These are phyloP conservation scores for Prunella fulvescens DNA, from an alignment of 2,113 vertebrate species.

Conservation along the genomic window DNA sequence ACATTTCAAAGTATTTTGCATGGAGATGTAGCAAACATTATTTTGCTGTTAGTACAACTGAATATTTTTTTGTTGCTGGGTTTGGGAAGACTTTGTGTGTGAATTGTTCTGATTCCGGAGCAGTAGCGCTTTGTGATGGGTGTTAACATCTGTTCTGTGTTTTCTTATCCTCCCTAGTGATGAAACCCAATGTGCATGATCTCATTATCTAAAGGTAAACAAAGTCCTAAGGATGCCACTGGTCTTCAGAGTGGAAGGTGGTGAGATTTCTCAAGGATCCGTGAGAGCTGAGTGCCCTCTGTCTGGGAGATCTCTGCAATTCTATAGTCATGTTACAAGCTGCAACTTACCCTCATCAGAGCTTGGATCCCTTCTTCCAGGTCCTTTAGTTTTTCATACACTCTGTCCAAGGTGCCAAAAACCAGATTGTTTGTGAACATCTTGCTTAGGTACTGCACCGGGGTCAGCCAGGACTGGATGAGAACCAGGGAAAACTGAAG, in stretches of 20 bases:
- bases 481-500: slow-evolving; percentile 79
- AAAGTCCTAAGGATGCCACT: not conserved
- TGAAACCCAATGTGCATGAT: not conserved
- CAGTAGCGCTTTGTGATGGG: not conserved
- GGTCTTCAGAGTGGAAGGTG: not conserved
- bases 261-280: not conserved
- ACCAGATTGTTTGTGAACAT: slow-evolving; percentile 78
- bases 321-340: not conserved
- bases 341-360: slow-evolving; percentile 80
- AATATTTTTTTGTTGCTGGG: not conserved
- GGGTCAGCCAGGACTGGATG: slow-evolving; percentile 83
- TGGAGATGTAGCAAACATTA: not conserved
- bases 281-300: rapidly evolving
- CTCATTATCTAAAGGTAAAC: not conserved
- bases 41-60: not conserved
- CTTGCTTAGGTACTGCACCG: slow-evolving; percentile 73
- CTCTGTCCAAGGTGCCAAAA: slow-evolving; percentile 76
- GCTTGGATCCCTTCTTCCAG: slow-evolving; percentile 81
- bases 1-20: not conserved
- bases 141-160: not conserved
- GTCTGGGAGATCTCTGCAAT: not conserved
- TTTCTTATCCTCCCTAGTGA: not conserved
- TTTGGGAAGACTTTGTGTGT: not conserved
- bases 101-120: not conserved
- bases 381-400: slow-evolving; percentile 82